These are phyloP conservation scores for Egretta garzetta DNA, from an alignment of 2,113 vertebrate genomes.

Conservation along the genomic window DNA sequence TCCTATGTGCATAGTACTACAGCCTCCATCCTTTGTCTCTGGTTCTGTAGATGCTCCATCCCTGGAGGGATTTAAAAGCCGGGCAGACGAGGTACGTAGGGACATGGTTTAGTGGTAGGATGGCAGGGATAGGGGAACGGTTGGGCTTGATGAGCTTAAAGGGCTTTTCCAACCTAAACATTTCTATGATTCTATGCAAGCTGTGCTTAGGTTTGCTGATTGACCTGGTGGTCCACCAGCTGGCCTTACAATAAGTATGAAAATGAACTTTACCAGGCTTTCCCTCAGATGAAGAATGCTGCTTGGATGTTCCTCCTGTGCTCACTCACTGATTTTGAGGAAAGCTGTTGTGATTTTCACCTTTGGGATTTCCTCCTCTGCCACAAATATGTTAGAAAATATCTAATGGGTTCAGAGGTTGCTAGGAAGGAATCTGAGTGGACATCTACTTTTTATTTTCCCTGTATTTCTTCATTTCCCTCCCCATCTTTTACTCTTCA, in stretches of 20 bases:
- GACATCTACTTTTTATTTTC: neutral
- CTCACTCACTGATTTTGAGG: neutral
- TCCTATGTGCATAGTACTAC: fast-evolving
- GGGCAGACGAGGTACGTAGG: too few species aligned
- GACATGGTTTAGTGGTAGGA: too few species aligned
- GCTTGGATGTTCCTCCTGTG: neutral
- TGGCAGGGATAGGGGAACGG: too few species aligned
- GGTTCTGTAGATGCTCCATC: neutral
- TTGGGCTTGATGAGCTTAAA: too few species aligned
- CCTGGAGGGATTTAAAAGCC: too few species aligned
- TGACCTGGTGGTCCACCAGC: neutral
- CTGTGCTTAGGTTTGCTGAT: neutral
- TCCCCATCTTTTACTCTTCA: neutral
- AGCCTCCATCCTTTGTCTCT: neutral
- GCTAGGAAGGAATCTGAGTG: neutral
- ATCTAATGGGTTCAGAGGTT: neutral
- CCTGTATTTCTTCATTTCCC: neutral
- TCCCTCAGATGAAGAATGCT: neutral
- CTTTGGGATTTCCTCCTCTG: neutral
- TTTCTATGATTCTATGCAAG: neutral
- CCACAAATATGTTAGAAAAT: neutral
- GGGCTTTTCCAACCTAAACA: too few species aligned
- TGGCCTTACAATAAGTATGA: neutral
- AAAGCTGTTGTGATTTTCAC: neutral
- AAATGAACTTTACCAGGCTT: neutral